These are phyloP conservation scores for Trematomus loennbergii DNA, from an alignment of 2,113 vertebrate species.

Conservation along the genomic window DNA sequence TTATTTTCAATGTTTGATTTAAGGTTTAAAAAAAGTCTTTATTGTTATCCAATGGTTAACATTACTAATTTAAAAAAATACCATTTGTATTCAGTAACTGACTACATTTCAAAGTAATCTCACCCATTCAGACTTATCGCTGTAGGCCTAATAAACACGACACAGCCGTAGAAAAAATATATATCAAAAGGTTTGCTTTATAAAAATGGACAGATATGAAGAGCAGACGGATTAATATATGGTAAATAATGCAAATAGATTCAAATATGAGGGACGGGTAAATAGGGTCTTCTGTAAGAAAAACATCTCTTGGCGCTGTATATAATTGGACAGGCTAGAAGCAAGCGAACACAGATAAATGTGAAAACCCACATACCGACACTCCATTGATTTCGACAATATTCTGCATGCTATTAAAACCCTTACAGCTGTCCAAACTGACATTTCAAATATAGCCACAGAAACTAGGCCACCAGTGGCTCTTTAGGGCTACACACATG, in stretches of 20 bases:
- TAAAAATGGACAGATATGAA: conserved; percentile 11
- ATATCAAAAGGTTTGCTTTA: conserved; percentile 1
- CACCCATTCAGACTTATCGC: too few relatives aligned
- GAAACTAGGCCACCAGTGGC: conserved; percentile 70
- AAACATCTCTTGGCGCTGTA: conserved; percentile 45
- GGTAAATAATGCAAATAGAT: conserved; percentile 58
- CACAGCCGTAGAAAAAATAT: not conserved
- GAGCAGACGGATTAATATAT: conserved; percentile 29
- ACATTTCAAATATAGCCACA: conserved; percentile 72
- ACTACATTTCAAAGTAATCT: too few relatives aligned
- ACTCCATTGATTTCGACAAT: conserved; percentile 20
- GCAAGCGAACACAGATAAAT: not conserved
- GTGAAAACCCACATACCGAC: not conserved
- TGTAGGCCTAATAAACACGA: too few relatives aligned
- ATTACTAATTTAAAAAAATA: too few relatives aligned
- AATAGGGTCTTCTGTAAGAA: conserved; percentile 13
- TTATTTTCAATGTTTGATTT: too few relatives aligned
- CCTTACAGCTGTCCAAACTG: conserved; percentile 60
- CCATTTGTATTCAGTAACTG: too few relatives aligned
- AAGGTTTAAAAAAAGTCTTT: too few relatives aligned
- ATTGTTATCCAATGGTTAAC: too few relatives aligned
- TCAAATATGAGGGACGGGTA: conserved; percentile 33
- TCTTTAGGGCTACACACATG: conserved; percentile 60
- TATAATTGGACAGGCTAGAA: conserved; percentile 25
- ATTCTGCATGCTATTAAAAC: conserved; percentile 36